A percentile compares a stretch with the other conserved stretches of the same genome.
These are phyloP conservation scores for Gonioctena quinquepunctata DNA, from an alignment of 1,140 invertebrate genomes.

Conservation along the genomic window DNA sequence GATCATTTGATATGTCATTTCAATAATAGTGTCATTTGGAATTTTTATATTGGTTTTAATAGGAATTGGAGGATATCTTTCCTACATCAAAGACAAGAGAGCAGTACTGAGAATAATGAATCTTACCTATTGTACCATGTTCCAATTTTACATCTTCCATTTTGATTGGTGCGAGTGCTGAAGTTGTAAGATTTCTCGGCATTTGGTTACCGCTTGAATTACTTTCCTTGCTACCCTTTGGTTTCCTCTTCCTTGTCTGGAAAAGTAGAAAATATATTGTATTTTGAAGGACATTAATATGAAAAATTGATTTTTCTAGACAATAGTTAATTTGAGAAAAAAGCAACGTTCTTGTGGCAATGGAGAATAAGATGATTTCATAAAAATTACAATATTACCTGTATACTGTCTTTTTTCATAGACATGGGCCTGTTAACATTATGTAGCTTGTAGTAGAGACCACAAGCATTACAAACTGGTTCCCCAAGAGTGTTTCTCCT, in stretches of 20 bases:
- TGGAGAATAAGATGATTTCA: too few relatives aligned
- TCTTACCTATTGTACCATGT: slow-evolving; percentile 39
- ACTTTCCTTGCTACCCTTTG: slow-evolving; percentile 68
- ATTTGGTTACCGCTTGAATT: slow-evolving; percentile 25
- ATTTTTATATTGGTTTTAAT: too few relatives aligned
- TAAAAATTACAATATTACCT: slow-evolving; percentile 56
- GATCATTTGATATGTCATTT: too few relatives aligned
- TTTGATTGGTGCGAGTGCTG: slow-evolving; percentile 27
- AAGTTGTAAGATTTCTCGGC: background rate
- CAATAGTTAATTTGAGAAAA: too few relatives aligned
- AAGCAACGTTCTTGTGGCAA: too few relatives aligned
- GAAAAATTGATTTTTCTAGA: too few relatives aligned
- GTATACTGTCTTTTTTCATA: slow-evolving; percentile 96
- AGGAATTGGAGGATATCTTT: too few relatives aligned
- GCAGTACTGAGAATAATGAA: background rate
- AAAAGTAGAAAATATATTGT: too few relatives aligned
- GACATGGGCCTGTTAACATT: slow-evolving; percentile 81
- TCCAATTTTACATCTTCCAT: slow-evolving; percentile 44
- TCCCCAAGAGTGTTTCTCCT: slow-evolving; percentile 83
- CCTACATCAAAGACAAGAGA: too few relatives aligned
- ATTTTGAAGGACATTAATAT: too few relatives aligned
- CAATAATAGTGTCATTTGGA: too few relatives aligned
- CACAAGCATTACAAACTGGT: slow-evolving; percentile 93
- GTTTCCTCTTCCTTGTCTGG: slow-evolving; percentile 89
- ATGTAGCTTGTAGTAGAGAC: slow-evolving; percentile 91